Evolutionary conservation across 2,888 invertebrate genomes (phyloP), one percentile per base, ranked within the genome.

Genomic region (Penaeus monodon): DNA sequence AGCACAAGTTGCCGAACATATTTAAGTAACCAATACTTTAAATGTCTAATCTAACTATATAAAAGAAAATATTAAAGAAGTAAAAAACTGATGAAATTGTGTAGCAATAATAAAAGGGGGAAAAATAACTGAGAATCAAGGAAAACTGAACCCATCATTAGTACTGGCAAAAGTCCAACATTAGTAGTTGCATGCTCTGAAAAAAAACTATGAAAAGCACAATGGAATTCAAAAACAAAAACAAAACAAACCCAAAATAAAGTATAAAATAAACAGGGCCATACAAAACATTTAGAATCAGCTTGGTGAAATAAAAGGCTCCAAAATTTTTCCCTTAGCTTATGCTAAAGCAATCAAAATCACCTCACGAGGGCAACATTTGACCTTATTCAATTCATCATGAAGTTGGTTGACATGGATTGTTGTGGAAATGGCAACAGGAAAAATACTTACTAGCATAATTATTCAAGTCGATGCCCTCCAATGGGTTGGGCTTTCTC

Each of bases 381-480:
- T 65, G 74, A 74, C 73, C 63, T 74, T 81, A 63, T 73, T 82
- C 74, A 77, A 82, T 82, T 82, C 79, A 79, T 79, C 33, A 74
- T 76, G 87, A n/a, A 84, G 79, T 84, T 86, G 81, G 64, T 49
- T 79, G 79, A 84, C 80, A 87, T 80, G 83, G 84, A 87, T 87
- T 83, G 84, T 79, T 87, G 87, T 87, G 87, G 87, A 87, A 87
- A 87, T 84, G 87, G 87, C 87, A 87, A 87, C 87, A 83, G 80
- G 84, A n/a, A 83, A 87, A 87, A 84, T 87, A 92, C 93, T 92
- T 91, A 93, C 93, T 93, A 87, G 94, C 93, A 92, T 93, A 93
- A 91, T 94, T 94, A 91, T 93, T 94, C 84, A 93, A 92, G 90
- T 94, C 94, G 86, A 93, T 93, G 86, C 94, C 94, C 63, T 93